phyloP scores from a whole-genome alignment of 2,113 vertebrate species.

The Malurus elegans region DNA sequence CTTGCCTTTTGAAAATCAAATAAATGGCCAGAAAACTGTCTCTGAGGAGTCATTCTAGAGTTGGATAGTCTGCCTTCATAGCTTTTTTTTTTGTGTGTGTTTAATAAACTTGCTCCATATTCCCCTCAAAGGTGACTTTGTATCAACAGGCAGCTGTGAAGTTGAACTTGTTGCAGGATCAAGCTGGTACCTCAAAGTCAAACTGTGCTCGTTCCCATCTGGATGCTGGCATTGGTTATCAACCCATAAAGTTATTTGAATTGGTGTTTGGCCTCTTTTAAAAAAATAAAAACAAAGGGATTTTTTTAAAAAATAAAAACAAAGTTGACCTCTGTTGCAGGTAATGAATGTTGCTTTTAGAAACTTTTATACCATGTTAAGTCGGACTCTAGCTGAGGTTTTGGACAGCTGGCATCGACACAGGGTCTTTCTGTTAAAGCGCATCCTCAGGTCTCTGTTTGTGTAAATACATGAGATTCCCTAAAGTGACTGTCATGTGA shows the following conservation, averaged over 20 bases:
- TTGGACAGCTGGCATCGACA: background rate
- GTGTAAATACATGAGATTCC: background rate
- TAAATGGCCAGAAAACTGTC: background rate
- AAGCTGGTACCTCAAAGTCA: background rate
- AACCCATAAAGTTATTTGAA: background rate
- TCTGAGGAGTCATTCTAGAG: background rate
- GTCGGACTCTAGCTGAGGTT: background rate
- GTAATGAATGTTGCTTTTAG: background rate
- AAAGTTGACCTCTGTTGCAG: background rate
- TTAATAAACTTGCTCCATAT: background rate
- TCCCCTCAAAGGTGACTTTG: background rate
- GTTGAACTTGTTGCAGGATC: background rate
- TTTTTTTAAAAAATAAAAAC: background rate
- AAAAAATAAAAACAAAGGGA: background rate
- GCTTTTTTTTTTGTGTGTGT: background rate
- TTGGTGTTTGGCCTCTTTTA: background rate
- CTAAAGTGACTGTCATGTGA: rapidly evolving
- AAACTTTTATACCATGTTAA: background rate
- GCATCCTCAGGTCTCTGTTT: background rate
- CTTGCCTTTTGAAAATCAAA: background rate
- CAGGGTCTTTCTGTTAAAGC: background rate
- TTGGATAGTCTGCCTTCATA: background rate
- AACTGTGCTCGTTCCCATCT: background rate
- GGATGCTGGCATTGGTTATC: background rate
- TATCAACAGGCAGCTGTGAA: background rate